Evolutionary conservation across 2,113 vertebrate genomes (phyloP), one percentile per base, ranked within the genome.

Genomic region (Rhabdornis inornatus): DNA sequence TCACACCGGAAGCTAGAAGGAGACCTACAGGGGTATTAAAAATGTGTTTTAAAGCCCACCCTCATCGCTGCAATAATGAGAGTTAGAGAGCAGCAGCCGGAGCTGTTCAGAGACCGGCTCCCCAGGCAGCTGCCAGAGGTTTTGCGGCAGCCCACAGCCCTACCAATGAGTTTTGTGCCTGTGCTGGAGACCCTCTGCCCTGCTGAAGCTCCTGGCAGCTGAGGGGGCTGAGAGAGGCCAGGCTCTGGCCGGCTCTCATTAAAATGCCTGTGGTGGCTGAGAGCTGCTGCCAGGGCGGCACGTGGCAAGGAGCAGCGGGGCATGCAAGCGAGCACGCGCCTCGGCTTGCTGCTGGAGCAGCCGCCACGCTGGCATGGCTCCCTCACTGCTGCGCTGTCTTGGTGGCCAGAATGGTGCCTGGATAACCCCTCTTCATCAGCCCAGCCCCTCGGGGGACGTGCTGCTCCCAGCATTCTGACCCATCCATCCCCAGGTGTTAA

Each of bases 241-340:
- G 53, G 83, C 79, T 87, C 74, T 82, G 88, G 78, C 80, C 70
- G 19, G 60, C n/a, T 83, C 75, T 94, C 93, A 89, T 92, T 92
- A 86, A 93, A 65, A 90, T 90, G 92, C 91, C 74, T 87, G 87
- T 0, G 30, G 83, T 47, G 69, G 61, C 71, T 65, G 85, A 33
- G 60, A 94, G 53, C 76, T 0, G 40, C 79, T 92, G 88, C 91
- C 92, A 94, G 92, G 87, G 39, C 6, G 83, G 95, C 92, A 92
- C 83, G 64, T 88, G 87, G 92, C 53, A 17, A 80, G 84, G 84
- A 72, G 78, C 94, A 91, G 89, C 3, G 1, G 69, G 87, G 77
- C 90, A 86, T 56, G 71, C 84, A 84, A 74, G 76, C 4, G 1
- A 65, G 64, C 90, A 90, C 70, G 24, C 10, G 82, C 33, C 86